phyloP scores from a whole-genome alignment of 2,113 vertebrate genomes.

The Myodes glareolus region DNA sequence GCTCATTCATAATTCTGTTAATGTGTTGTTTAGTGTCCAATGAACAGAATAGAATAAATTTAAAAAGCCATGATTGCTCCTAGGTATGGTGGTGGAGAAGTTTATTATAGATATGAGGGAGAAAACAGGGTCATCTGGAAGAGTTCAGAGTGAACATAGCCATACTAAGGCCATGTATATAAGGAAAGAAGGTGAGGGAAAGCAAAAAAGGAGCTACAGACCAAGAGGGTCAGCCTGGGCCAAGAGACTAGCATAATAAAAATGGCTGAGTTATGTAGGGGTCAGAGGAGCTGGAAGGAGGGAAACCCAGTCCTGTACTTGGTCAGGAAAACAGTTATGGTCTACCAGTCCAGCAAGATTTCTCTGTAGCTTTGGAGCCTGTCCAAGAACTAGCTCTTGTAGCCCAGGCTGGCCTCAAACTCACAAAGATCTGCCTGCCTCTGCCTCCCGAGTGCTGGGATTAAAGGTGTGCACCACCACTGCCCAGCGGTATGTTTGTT shows the following conservation, averaged over 20 bases:
- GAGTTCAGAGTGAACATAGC: neutral
- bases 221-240: neutral
- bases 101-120: neutral
- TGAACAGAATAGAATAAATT: neutral
- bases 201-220: neutral
- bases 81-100: neutral
- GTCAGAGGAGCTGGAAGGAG: accelerated
- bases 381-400: no score
- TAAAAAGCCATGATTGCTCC: neutral
- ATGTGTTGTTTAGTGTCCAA: neutral
- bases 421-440: no score
- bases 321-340: neutral
- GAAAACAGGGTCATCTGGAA: neutral
- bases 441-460: no score
- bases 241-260: neutral
- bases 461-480: no score
- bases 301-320: neutral
- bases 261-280: neutral
- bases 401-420: no score
- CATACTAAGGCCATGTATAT: neutral
- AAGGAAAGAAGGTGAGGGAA: neutral
- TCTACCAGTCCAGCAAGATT: neutral
- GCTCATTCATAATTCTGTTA: neutral
- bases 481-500: neutral
- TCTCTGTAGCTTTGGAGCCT: no score